phyloP scores from a whole-genome alignment of 2,888 invertebrate genomes.

The Platypus cylindrus region DNA sequence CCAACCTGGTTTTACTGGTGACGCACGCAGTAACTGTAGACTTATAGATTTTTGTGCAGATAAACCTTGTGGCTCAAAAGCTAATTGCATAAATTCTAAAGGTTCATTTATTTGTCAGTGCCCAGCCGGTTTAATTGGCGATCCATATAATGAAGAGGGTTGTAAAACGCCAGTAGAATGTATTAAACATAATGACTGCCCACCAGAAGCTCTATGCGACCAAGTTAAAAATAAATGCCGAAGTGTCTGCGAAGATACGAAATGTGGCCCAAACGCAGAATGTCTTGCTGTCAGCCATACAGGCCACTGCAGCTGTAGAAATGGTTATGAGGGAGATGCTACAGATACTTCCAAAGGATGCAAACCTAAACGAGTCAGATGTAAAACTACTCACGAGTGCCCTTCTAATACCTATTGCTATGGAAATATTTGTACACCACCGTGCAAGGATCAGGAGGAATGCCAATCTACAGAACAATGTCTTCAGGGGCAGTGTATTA shows the following conservation, averaged over 20 bases:
- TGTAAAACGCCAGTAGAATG: slow-evolving; percentile 76
- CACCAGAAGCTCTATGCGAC: slow-evolving; percentile 63
- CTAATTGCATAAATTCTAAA: slow-evolving; percentile 66
- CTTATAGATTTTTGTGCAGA: slow-evolving; percentile 67
- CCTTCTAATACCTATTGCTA: slow-evolving; percentile 70
- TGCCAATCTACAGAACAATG: slow-evolving; percentile 71
- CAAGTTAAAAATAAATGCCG: slow-evolving; percentile 65
- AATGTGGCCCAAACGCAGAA: slow-evolving; percentile 75
- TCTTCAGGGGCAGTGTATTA: slow-evolving; percentile 65
- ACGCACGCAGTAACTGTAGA: slow-evolving; percentile 57
- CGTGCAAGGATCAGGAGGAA: slow-evolving; percentile 67
- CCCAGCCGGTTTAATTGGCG: slow-evolving; percentile 66
- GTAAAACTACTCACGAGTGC: slow-evolving; percentile 60
- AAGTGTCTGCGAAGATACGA: slow-evolving; percentile 65
- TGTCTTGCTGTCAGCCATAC: slow-evolving; percentile 65
- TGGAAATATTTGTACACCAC: slow-evolving; percentile 64
- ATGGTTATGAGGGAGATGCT: slow-evolving; percentile 67
- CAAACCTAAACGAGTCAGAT: slow-evolving; percentile 58
- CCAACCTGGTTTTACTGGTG: slow-evolving; percentile 77
- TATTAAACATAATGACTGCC: slow-evolving; percentile 65
- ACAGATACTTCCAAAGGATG: slow-evolving; percentile 59
- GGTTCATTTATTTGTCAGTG: slow-evolving; percentile 73
- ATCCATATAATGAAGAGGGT: slow-evolving; percentile 73
- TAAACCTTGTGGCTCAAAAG: slow-evolving; percentile 68
- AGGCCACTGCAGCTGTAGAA: slow-evolving; percentile 65